These are phyloP conservation scores for Aphelenchoides besseyi DNA, from an alignment of 1,140 invertebrate species.

Conservation along the genomic window DNA sequence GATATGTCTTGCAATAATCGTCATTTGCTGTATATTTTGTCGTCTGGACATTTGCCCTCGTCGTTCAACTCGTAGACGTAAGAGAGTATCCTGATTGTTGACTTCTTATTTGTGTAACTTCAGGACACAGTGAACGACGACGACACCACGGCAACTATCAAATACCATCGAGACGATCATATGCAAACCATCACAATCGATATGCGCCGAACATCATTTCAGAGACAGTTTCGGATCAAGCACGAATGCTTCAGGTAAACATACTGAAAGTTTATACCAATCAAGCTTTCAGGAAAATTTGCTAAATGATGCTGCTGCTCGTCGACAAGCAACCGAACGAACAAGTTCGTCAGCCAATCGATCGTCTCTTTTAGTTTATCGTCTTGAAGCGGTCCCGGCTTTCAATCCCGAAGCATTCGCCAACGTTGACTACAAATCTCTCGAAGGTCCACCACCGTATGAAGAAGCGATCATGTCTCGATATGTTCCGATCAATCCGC, in stretches of 20 bases:
- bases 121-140: conserved; percentile 15
- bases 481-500: not conserved
- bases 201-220: not conserved
- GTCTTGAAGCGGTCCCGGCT: conserved; percentile 44
- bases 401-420: conserved; percentile 33
- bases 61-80: conserved; percentile 12
- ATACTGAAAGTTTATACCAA: not conserved
- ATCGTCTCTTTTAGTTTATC: conserved; percentile 24
- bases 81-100: not conserved
- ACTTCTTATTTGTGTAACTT: not conserved
- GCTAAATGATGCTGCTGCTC: conserved; percentile 29
- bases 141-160: conserved; percentile 13
- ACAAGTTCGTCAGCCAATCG: not conserved
- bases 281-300: conserved; percentile 42
- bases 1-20: conserved; percentile 39
- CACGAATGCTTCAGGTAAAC: conserved; percentile 5
- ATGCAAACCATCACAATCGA: not conserved
- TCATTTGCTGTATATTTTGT: conserved; percentile 53
- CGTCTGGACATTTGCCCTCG: conserved; percentile 52
- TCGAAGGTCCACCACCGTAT: conserved; percentile 45
- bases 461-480: not conserved
- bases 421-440: conserved; percentile 27
- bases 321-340: not conserved
- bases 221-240: not conserved
- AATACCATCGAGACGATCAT: conserved; percentile 12